Evolutionary conservation across 2,797 vertebrate genomes (phyloP), one percentile per base, ranked within the genome.

Genomic region (Neosilurus hyrtlii): DNA sequence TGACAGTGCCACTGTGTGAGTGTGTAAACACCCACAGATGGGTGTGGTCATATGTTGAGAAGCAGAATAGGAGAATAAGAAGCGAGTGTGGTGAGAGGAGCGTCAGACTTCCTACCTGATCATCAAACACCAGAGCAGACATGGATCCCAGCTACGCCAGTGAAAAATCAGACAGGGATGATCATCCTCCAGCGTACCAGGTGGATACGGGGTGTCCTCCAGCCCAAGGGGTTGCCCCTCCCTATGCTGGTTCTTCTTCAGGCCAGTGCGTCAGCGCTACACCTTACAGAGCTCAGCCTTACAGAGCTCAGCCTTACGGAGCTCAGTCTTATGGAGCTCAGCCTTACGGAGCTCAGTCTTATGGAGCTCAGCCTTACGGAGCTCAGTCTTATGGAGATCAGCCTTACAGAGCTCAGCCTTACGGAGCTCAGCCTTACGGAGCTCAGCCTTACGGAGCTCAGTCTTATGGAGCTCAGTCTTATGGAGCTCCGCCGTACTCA

Each of bases 151-250:
- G 12, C n/a, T 89, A 90, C 8, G 2, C 24, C 51, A 26, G 16
- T 0, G 90, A 91, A 78, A 93, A 94, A 83, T 80, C 85, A 18
- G 51, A 70, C 49, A 86, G 86, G 15, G 87, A 88, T 5, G 15
- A 81, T 5, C 35, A 90, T 8, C 92, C 93, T 77, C 92, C 92
- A 9, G 86, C 91, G 11, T 93, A 93, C 84, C 88, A 87, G 12
- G 91, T 90, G 24, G 37, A 81, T 15, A 20, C 49, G 8, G 90
- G 84, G 0, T 85, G 88, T 66, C 68, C 82, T 49, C n/a, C 63
- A 2, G 68, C 79, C 35, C 65, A 56, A 37, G 63, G 35, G 51
- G 43, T 22, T 20, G 75, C 22, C 71, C 79, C 85, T 84, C 89
- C 88, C 70, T 24, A 43, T 18, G 15, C 5, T 10, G 90, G 71